A percentile compares a stretch with the other conserved stretches of the same genome.
Conservation (phyloP, 1,140 invertebrate species). For the Drosophila pseudoananassae region DNA sequence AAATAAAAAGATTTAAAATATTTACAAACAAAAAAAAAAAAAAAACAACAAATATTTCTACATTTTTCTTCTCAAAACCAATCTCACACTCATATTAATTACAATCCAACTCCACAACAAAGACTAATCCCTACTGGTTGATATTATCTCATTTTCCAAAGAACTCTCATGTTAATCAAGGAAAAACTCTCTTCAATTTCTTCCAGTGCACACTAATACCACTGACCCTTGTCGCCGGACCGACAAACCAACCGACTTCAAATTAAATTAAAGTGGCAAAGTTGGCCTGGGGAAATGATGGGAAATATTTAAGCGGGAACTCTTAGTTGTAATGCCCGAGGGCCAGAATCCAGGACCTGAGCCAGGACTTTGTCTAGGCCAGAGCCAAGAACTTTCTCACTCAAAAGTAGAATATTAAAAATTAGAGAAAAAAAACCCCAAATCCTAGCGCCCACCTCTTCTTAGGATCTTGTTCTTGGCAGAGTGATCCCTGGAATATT, state of each 20-base stretch:
- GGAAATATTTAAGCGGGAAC: slow-evolving; percentile 29
- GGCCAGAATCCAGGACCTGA: not conserved
- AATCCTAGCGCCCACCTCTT: not conserved
- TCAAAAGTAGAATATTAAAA: not conserved
- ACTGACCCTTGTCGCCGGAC: slow-evolving; percentile 6
- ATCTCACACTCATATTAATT: too few species aligned
- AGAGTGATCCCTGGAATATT: not conserved
- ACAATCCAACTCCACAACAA: too few species aligned
- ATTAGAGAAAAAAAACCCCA: not conserved
- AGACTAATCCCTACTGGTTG: too few species aligned
- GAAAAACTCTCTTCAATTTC: too few species aligned
- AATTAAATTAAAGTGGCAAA: slow-evolving; percentile 71
- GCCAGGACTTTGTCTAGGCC: too few species aligned
- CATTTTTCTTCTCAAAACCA: too few species aligned
- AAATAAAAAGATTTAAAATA: too few species aligned
- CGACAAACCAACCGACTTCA: slow-evolving; percentile 53
- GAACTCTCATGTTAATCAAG: too few species aligned
- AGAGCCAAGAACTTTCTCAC: slow-evolving; percentile 4
- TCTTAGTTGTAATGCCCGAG: slow-evolving; percentile 1
- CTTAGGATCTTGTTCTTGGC: not conserved
- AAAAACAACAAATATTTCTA: too few species aligned
- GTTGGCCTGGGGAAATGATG: slow-evolving; percentile 48
- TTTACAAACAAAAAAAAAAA: too few species aligned
- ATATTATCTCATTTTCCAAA: too few species aligned
- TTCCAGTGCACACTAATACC: slow-evolving; percentile 4